These are phyloP conservation scores for Ia io DNA, from an alignment of 2,113 vertebrate genomes.

Conservation along the genomic window DNA sequence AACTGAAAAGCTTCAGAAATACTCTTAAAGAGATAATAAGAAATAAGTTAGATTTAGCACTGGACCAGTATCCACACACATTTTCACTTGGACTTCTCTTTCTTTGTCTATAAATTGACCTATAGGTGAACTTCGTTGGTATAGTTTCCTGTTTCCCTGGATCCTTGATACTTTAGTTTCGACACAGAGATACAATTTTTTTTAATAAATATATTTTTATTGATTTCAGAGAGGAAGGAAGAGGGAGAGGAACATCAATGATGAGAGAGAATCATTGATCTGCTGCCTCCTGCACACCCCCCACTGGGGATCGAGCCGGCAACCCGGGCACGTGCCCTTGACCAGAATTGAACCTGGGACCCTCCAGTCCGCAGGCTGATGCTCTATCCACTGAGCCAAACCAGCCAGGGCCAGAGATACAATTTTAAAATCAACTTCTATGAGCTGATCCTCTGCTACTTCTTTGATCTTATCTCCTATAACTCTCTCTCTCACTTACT, in stretches of 20 bases:
- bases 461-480: not conserved
- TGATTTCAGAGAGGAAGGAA: too few species aligned
- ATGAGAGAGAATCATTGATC: too few species aligned
- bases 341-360: too few species aligned
- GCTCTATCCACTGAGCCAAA: too few species aligned
- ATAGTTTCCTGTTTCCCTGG: not conserved
- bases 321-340: too few species aligned
- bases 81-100: conserved; percentile 7
- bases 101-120: not conserved
- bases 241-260: too few species aligned
- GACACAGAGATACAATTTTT: not conserved
- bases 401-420: not conserved
- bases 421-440: not conserved
- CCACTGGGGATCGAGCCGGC: too few species aligned
- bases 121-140: not conserved
- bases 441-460: not conserved
- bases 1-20: conserved; percentile 12
- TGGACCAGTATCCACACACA: not conserved
- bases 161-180: not conserved
- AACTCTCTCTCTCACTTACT: not conserved
- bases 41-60: not conserved
- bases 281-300: too few species aligned
- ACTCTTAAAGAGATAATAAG: not conserved
- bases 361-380: too few species aligned
- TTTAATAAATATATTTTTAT: too few species aligned